A percentile compares a stretch with the other conserved stretches of the same genome.
phyloP scores from a whole-genome alignment of 35 echinoderm and acorn worm species.

The Amphiura filiformis region DNA sequence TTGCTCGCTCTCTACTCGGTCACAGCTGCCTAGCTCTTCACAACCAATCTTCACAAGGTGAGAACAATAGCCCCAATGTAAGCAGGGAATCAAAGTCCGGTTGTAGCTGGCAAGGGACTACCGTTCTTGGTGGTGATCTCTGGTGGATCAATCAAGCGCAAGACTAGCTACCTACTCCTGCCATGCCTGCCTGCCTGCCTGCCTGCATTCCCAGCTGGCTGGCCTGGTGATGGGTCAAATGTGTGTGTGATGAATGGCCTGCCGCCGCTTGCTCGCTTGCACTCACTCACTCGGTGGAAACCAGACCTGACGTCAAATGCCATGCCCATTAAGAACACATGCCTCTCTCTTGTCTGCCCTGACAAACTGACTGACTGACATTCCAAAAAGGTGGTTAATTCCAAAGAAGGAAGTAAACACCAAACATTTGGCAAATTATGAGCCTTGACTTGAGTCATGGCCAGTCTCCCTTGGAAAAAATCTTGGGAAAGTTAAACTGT shows the following conservation, averaged over 20 bases:
- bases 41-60: not conserved
- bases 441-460: not conserved
- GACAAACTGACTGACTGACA: not conserved
- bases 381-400: not conserved
- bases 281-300: not conserved
- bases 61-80: not conserved
- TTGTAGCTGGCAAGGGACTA: no score
- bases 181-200: not conserved
- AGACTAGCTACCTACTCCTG: not conserved
- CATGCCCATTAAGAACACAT: constrained; percentile 10
- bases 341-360: not conserved
- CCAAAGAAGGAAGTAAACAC: not conserved
- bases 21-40: not conserved
- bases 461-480: no score
- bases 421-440: not conserved
- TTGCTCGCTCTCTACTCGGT: not conserved
- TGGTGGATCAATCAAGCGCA: no score
- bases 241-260: not conserved
- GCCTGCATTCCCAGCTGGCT: no score
- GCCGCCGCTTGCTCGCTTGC: not conserved
- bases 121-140: no score
- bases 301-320: not conserved
- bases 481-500: no score
- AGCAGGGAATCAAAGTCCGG: no score
- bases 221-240: not conserved